Evolutionary conservation across 2,113 vertebrate genomes (phyloP).

Genomic region (Vulpes vulpes): DNA sequence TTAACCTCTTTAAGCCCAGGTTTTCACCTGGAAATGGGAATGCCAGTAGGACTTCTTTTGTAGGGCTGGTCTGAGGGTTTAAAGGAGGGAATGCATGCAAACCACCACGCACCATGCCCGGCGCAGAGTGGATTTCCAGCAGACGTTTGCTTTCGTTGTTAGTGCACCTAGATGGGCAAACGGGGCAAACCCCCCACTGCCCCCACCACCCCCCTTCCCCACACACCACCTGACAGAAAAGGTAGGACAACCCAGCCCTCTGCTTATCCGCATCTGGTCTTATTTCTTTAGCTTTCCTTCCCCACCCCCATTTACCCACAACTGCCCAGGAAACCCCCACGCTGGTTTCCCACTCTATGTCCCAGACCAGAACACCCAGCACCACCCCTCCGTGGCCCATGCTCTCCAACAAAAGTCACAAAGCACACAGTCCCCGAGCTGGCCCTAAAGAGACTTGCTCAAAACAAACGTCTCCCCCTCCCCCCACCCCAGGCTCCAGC

Average conservation of each 20-base stretch:
- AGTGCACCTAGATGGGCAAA: neutral
- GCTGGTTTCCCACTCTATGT: neutral
- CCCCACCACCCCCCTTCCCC: neutral
- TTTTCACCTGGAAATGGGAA: neutral
- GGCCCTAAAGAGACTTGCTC: conserved; percentile 44
- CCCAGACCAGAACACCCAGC: neutral
- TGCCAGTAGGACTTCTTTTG: neutral
- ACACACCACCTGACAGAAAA: neutral
- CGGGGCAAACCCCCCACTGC: neutral
- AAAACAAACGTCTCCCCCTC: conserved; percentile 65
- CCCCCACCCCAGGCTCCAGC: neutral
- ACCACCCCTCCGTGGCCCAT: neutral
- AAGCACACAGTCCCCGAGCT: neutral
- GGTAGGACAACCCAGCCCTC: neutral
- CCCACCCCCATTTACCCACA: neutral
- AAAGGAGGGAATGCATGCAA: neutral
- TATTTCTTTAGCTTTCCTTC: neutral
- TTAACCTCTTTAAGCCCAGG: neutral
- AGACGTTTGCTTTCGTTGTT: neutral
- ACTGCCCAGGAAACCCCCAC: neutral
- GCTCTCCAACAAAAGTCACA: neutral
- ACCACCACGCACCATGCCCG: neutral
- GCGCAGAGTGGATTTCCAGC: neutral
- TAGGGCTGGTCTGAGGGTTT: neutral
- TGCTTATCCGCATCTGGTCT: neutral